Conservation (phyloP, 2,797 vertebrate species). For the Neopelma chrysocephalum region DNA sequence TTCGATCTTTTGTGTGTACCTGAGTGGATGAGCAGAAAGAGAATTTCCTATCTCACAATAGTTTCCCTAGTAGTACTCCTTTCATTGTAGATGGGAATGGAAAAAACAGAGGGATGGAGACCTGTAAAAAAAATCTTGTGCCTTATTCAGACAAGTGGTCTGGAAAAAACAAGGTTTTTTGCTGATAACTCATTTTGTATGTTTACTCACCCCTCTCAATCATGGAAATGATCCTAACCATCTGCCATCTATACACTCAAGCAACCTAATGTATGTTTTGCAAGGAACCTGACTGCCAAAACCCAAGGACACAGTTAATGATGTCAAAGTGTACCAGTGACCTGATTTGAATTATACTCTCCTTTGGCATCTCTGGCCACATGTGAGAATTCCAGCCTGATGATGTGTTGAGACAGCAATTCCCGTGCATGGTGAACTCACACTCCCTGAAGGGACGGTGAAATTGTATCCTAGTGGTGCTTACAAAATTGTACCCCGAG, state of each 20-base stretch:
- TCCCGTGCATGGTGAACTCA: background rate
- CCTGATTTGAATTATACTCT: background rate
- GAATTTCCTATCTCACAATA: background rate
- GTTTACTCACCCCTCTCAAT: background rate
- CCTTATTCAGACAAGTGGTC: background rate
- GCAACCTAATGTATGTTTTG: background rate
- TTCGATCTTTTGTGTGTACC: background rate
- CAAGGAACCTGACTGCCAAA: background rate
- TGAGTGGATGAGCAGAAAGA: background rate
- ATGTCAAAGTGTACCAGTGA: background rate
- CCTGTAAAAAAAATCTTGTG: background rate
- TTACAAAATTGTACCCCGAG: background rate
- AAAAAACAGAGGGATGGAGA: background rate
- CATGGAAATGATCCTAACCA: background rate
- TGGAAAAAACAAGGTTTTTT: background rate
- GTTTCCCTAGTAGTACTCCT: background rate
- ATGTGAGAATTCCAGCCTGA: background rate
- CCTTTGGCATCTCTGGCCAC: background rate
- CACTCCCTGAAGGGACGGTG: background rate
- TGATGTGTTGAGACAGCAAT: background rate
- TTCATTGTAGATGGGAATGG: background rate
- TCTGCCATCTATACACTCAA: background rate
- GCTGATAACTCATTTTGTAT: background rate
- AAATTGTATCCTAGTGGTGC: background rate
- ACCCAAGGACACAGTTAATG: background rate